These are phyloP conservation scores for Drosophila bocqueti DNA, from an alignment of 1,140 invertebrate genomes.

Conservation along the genomic window DNA sequence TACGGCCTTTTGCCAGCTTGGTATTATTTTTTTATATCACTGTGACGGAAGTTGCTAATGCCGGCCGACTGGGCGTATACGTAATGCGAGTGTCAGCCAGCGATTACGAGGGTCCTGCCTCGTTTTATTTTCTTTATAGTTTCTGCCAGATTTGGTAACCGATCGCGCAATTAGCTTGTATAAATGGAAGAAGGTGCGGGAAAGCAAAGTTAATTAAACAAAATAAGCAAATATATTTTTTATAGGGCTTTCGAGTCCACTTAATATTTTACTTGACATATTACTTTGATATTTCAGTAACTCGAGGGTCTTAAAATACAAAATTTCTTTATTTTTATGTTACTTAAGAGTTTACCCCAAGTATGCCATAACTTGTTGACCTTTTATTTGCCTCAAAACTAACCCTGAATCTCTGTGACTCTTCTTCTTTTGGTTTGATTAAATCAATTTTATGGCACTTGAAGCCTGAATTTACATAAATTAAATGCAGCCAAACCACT, in stretches of 20 bases:
- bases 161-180: slow-evolving; percentile 25
- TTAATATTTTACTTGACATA: neutral
- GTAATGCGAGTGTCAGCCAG: slow-evolving; percentile 54
- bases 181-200: slow-evolving; percentile 5
- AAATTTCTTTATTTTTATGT: neutral
- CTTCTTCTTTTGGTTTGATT: slow-evolving; percentile 18
- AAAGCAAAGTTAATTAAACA: neutral
- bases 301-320: neutral
- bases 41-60: slow-evolving; percentile 68
- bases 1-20: slow-evolving; percentile 16
- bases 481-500: slow-evolving; percentile 22
- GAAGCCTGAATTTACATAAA: slow-evolving; percentile 26
- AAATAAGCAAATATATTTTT: neutral
- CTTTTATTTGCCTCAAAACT: slow-evolving; percentile 5
- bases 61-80: slow-evolving; percentile 62
- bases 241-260: too few relatives aligned
- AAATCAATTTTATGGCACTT: slow-evolving; percentile 30
- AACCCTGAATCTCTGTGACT: slow-evolving; percentile 23
- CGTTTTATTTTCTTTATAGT: neutral
- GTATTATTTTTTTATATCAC: slow-evolving; percentile 17
- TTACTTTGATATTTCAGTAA: neutral
- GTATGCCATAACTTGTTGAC: neutral
- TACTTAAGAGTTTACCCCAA: neutral
- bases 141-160: slow-evolving; percentile 27
- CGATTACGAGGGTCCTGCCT: slow-evolving; percentile 34